Evolutionary conservation across 2,888 invertebrate species (phyloP).

Genomic region (Muscina levida): DNA sequence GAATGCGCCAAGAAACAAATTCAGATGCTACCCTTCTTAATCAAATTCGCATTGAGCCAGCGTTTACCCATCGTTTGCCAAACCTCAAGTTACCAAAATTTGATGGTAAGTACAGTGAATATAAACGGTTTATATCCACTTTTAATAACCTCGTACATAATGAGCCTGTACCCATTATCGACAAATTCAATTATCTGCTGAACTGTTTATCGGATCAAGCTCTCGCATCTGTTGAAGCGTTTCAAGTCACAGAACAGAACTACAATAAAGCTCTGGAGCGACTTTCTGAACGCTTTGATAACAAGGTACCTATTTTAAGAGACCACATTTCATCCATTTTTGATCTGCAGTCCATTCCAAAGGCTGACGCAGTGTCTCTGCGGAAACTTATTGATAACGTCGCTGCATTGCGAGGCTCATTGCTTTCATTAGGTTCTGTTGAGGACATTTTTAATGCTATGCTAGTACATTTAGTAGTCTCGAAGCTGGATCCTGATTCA

Average conservation of each 20-base stretch:
- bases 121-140: no score
- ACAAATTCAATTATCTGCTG: slow-evolving; percentile 47
- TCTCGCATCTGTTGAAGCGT: slow-evolving; percentile 34
- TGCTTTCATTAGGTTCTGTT: slow-evolving; percentile 24
- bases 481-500: slow-evolving; percentile 21
- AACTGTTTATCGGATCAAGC: slow-evolving; percentile 41
- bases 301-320: not conserved
- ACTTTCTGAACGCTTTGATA: not conserved
- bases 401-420: not conserved
- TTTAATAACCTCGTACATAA: no score
- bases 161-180: no score
- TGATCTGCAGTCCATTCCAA: not conserved
- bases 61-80: no score
- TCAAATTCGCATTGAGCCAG: no score
- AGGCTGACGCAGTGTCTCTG: not conserved
- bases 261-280: slow-evolving; percentile 1
- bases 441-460: slow-evolving; percentile 38
- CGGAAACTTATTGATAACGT: not conserved
- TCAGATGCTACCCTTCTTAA: no score
- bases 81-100: no score
- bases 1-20: no score
- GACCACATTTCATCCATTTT: not conserved
- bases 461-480: slow-evolving; percentile 15
- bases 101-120: no score
- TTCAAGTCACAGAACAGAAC: slow-evolving; percentile 55